Evolutionary conservation across 2,797 vertebrate species (phyloP).

Genomic region (Enteromius argenteus): DNA sequence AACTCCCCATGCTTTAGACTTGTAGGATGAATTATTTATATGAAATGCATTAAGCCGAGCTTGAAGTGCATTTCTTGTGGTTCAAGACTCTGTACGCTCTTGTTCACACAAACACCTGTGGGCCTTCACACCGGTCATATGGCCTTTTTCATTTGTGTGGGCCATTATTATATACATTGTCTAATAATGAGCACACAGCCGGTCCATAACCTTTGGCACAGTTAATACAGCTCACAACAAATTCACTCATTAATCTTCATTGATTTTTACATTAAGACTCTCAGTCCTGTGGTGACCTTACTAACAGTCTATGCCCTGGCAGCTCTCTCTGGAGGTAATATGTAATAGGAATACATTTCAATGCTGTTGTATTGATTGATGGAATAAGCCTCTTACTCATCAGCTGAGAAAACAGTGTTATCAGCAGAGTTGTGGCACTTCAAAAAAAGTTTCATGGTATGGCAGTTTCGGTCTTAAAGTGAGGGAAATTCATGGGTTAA

Average conservation of each 20-base stretch:
- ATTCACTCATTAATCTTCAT: constrained; percentile 47
- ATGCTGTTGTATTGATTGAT: constrained; percentile 19
- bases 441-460: neutral
- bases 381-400: constrained; percentile 29
- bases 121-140: neutral
- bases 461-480: constrained; percentile 14
- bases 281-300: constrained; percentile 27
- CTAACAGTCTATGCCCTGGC: constrained; percentile 25
- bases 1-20: constrained; percentile 33
- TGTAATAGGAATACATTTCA: constrained; percentile 42
- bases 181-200: constrained; percentile 23
- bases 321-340: constrained; percentile 39
- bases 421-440: constrained; percentile 27
- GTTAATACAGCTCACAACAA: constrained; percentile 32
- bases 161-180: constrained; percentile 9
- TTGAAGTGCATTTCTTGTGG: constrained; percentile 32
- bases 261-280: constrained; percentile 48
- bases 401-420: constrained; percentile 27
- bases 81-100: neutral
- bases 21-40: constrained; percentile 44
- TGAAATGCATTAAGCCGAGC: constrained; percentile 45
- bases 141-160: constrained; percentile 2
- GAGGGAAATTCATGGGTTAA: neutral
- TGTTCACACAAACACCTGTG: constrained; percentile 29
- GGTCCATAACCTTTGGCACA: constrained; percentile 19